Base-by-base conservation (phyloP, 2,797 vertebrate species). In the Sebastes umbrosus region DNA sequence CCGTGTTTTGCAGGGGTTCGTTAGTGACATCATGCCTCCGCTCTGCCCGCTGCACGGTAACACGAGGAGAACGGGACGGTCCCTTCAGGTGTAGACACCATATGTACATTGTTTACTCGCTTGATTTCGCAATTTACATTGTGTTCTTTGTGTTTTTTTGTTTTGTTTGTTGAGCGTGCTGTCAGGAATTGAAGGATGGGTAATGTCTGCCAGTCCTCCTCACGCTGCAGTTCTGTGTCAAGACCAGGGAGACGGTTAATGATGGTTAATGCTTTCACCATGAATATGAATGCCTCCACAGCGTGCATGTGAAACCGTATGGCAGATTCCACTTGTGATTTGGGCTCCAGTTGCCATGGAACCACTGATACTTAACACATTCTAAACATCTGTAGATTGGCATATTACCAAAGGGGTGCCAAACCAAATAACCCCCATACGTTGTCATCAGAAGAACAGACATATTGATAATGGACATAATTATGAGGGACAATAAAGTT, bases 1-100 rank as follows among this genome's bases (percentile, higher is more conserved):
- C 96, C 92, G 95, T 94, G 94, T 97, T 97, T 97, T 96, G 96
- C 95, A 91, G 97, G 43, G 95, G 88, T 96, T 98, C 97, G 96
- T 98, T 97, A 97, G 95, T 96, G 96, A 96, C 97, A 97, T 97
- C 97, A 96, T 95, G 96, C 95, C 95, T 96, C 93, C 95, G 90
- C 95, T 95, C 95, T 95, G 95, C 96, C 94, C 46, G 18, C 18
- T 91, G 95, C 95, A 80, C 32, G 27, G 18, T 67, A 79, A 75
- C 74, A 52, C 24, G 1, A 94, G 90, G 91, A 94, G 95, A 82
- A 94, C 90, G 87, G 94, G 94, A 90, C 92, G 95, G 93, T 94
- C 95, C 95, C 96, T 97, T 96, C 96, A 96, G 96, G 96, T 96
- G 95, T 94, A 95, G 93, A 94, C 94, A 95, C 96, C 96, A 94